Percentiles rank a stretch among this genome's conserved stretches.
These are phyloP conservation scores for Alfaro cultratus DNA, from an alignment of 2,797 vertebrate genomes.

Conservation along the genomic window DNA sequence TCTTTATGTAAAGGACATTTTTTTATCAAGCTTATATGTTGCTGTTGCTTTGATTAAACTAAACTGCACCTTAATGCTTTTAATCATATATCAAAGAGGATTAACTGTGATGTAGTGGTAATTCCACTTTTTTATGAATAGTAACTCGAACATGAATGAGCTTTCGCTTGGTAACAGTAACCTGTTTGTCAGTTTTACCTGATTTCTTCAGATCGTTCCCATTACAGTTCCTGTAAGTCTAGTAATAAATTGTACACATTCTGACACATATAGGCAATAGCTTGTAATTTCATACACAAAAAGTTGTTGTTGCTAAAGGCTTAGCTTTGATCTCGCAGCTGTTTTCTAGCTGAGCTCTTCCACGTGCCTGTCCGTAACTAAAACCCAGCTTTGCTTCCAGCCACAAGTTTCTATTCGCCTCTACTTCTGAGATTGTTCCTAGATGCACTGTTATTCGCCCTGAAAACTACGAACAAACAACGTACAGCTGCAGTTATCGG, in stretches of 20 bases:
- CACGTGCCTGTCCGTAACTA: conserved; percentile 54
- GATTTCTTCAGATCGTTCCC: conserved; percentile 1
- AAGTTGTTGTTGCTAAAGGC: conserved; percentile 18
- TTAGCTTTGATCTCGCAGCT: conserved; percentile 10
- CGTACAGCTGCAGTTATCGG: conserved; percentile 2
- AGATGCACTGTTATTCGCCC: conserved; percentile 50
- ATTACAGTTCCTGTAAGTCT: conserved; percentile 15
- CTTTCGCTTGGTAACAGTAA: not conserved
- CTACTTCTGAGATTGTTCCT: conserved; percentile 49
- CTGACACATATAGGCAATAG: not conserved
- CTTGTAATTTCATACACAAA: conserved; percentile 26
- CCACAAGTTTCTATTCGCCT: conserved; percentile 29
- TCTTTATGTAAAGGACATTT: not conserved
- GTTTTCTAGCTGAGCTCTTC: conserved; percentile 35
- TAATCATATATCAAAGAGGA: conserved; percentile 32
- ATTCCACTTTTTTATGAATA: conserved; percentile 6
- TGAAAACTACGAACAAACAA: conserved; percentile 22
- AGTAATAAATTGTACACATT: not conserved
- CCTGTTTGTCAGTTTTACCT: not conserved
- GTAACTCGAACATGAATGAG: not conserved
- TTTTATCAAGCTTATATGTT: not conserved
- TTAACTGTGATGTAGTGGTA: conserved; percentile 31
- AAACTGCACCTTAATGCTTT: conserved; percentile 61
- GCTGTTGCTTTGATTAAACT: conserved; percentile 28
- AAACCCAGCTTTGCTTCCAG: conserved; percentile 39